Evolutionary conservation across 2,113 vertebrate genomes (phyloP), one percentile per base, ranked within the genome.

Genomic region (cattle (Bos taurus)): DNA sequence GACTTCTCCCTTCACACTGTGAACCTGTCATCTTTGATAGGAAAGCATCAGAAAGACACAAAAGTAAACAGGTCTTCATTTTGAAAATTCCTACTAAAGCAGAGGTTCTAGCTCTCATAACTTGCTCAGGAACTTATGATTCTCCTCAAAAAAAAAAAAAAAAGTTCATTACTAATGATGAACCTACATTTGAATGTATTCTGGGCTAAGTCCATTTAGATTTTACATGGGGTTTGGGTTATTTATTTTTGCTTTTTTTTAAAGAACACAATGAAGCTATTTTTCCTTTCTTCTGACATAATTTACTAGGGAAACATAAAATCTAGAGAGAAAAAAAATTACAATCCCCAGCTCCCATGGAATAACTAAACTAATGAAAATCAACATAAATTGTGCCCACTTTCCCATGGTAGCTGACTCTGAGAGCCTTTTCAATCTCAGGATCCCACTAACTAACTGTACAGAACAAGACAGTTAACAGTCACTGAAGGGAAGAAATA

Each of bases 291-390:
- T 83, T 28, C 50, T 82, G 50, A 85, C n/a, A 77, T 26, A 93
- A 59, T 64, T 91, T 84, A 91, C 33, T 89, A 77, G 50, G 52
- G 8, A 96, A 96, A 95, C 48, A 84, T 8, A 56, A 50, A 90
- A 90, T 64, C 74, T 40, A 12, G n/a, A 81, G 33, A 10, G 71
- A 9, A 57, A 40, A 62, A 52, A 28, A 82, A 50, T 60, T 3
- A 87, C 89, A 28, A 78, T 54, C 21, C 17, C 26, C 17, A 67
- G 26, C 12, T 84, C n/a, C 77, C 50, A 74, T 2, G 78, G 30
- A 94, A 92, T 71, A 78, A 90, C 56, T 25, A 83, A 82, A 85
- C 82, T 26, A 92, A 86, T 40, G 21, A 78, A 97, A 97, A 84
- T 33, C 36, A 85, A 59, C 59, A 95, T 28, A 57, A 13, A 89